Evolutionary conservation across 2,888 invertebrate species (phyloP).

Genomic region (Phorcus lineatus): DNA sequence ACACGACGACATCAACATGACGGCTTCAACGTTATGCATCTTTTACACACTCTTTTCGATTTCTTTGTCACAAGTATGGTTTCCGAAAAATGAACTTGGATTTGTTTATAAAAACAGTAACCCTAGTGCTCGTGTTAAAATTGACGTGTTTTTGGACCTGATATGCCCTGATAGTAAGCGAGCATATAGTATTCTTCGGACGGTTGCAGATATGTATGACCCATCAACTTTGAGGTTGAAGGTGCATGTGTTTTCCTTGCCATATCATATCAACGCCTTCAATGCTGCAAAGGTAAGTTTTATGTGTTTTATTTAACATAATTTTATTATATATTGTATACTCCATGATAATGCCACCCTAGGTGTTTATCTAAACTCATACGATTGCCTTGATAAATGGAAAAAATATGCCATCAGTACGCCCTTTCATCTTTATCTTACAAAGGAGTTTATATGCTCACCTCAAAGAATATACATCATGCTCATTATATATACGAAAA

Average conservation of each 20-base stretch:
- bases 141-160: constrained; percentile 44
- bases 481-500: no score
- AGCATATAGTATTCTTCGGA: constrained; percentile 32
- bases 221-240: constrained; percentile 10
- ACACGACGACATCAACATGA: no score
- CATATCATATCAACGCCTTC: constrained; percentile 47
- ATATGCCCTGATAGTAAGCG: constrained; percentile 39
- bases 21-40: no score
- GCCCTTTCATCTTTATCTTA: no score
- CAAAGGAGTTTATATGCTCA: no score
- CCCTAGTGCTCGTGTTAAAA: constrained; percentile 27
- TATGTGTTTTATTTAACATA: neutral
- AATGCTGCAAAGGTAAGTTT: neutral
- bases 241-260: constrained; percentile 42
- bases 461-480: no score
- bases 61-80: constrained; percentile 28
- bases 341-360: no score
- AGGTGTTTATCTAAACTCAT: no score
- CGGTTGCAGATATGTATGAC: constrained; percentile 41
- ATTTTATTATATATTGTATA: neutral
- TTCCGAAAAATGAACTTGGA: constrained; percentile 35
- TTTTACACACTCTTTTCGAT: neutral
- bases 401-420: no score
- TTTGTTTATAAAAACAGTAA: constrained; percentile 31
- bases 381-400: no score